phyloP scores from a whole-genome alignment of 2,113 vertebrate genomes.

The Oxyura jamaicensis region DNA sequence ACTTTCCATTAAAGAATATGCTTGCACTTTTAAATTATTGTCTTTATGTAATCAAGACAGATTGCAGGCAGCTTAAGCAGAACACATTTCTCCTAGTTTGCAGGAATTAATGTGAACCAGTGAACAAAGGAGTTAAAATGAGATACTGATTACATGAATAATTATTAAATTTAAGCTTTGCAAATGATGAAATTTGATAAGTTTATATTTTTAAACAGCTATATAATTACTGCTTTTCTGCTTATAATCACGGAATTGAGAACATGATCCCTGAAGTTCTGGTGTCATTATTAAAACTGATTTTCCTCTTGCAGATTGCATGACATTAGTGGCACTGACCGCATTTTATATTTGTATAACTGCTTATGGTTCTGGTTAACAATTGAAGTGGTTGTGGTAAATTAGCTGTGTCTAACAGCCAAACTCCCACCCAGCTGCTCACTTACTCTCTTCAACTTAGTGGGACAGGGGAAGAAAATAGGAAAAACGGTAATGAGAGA shows the following conservation, averaged over 20 bases:
- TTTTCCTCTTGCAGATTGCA: not conserved
- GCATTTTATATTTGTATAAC: no score
- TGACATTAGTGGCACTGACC: not conserved
- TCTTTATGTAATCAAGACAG: not conserved
- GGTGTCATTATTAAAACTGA: not conserved
- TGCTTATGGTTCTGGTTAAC: no score
- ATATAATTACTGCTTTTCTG: not conserved
- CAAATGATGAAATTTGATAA: not conserved
- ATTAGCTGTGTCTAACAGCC: no score
- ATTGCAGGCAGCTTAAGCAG: not conserved
- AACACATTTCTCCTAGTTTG: not conserved
- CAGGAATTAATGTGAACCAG: not conserved
- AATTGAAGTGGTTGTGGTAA: no score
- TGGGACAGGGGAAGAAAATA: no score
- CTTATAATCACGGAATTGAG: not conserved
- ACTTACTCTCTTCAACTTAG: no score
- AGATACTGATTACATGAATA: not conserved
- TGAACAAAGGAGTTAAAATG: not conserved
- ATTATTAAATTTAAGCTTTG: not conserved
- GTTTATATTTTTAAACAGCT: not conserved
- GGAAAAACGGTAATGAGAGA: no score
- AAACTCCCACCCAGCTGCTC: no score
- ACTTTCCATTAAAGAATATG: not conserved
- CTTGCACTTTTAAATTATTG: not conserved
- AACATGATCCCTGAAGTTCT: not conserved